A percentile compares a stretch with the other conserved stretches of the same genome.
Conservation (phyloP, 2,113 vertebrate species). For the Aspidoscelis tigris region DNA sequence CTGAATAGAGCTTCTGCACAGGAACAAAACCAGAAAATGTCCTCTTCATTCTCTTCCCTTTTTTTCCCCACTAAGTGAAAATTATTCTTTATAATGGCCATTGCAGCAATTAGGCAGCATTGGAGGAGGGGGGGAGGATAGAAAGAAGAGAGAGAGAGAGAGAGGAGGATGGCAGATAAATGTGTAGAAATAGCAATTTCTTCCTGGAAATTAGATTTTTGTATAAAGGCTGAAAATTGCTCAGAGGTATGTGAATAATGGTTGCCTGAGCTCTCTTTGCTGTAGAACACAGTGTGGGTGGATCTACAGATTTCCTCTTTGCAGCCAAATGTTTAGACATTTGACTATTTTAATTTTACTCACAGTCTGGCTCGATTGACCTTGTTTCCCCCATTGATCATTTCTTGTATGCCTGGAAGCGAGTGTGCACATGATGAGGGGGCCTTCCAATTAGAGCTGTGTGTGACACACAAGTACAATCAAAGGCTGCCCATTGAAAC, state of each 20-base stretch:
- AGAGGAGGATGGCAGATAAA: conserved; percentile 72
- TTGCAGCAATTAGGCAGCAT: conserved; percentile 90
- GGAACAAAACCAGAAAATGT: conserved; percentile 93
- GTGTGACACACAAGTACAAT: conserved; percentile 73
- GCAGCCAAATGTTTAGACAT: conserved; percentile 87
- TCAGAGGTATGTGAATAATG: conserved; percentile 86
- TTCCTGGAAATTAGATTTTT: conserved; percentile 88
- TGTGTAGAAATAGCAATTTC: conserved; percentile 87
- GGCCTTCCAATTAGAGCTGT: conserved; percentile 78
- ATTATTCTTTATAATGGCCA: conserved; percentile 89
- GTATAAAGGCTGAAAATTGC: conserved; percentile 84
- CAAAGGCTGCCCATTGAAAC: conserved; percentile 66
- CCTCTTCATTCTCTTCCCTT: conserved; percentile 86
- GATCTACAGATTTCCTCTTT: conserved; percentile 86
- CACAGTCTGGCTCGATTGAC: conserved; percentile 81
- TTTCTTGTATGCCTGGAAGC: conserved; percentile 74
- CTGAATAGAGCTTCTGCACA: conserved; percentile 91
- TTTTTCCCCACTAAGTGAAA: conserved; percentile 85
- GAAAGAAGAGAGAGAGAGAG: too few relatives aligned
- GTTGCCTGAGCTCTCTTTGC: conserved; percentile 78
- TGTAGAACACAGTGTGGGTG: conserved; percentile 81
- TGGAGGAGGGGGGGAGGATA: conserved; percentile 66
- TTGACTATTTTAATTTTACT: conserved; percentile 88
- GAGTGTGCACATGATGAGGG: conserved; percentile 78
- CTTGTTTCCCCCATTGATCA: conserved; percentile 79